Percentiles rank a stretch among this genome's conserved stretches.
Evolutionary conservation across 2,888 invertebrate genomes (phyloP).

Genomic region (Lordiphosa andalusiaca): DNA sequence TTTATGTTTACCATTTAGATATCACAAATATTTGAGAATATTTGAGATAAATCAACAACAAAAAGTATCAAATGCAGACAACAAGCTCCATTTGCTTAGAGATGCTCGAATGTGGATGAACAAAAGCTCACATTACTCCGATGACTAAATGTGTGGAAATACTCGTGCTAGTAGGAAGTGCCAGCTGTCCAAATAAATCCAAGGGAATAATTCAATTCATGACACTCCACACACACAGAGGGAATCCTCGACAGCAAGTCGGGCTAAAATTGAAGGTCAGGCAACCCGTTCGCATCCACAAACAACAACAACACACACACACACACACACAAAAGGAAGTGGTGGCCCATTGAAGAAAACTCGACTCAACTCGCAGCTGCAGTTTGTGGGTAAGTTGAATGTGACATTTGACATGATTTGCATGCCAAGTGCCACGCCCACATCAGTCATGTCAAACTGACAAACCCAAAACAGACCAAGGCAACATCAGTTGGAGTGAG

Average conservation of each 20-base stretch:
- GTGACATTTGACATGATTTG: constrained; percentile 75
- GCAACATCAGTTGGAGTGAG: constrained; percentile 22
- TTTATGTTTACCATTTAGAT: constrained; percentile 18
- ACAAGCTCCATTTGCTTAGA: constrained; percentile 31
- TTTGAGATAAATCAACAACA: neutral
- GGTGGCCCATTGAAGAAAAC: constrained; percentile 16
- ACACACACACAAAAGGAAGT: constrained; percentile 8
- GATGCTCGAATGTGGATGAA: constrained; percentile 6
- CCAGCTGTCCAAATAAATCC: constrained; percentile 14
- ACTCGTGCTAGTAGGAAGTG: constrained; percentile 1
- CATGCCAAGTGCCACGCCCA: constrained; percentile 73
- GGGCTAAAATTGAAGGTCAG: constrained; percentile 12
- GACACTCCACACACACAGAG: constrained; percentile 10
- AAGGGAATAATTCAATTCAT: constrained; percentile 9
- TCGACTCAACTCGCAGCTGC: constrained; percentile 49
- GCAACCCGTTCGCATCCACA: constrained; percentile 37
- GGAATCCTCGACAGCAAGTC: constrained; percentile 10
- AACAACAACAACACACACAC: constrained; percentile 2
- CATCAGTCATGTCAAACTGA: constrained; percentile 49
- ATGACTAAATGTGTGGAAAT: constrained; percentile 4
- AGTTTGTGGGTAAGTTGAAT: constrained; percentile 39
- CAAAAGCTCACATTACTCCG: neutral
- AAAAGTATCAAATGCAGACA: constrained; percentile 31
- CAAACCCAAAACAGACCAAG: constrained; percentile 13
- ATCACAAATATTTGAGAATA: constrained; percentile 19